Percentiles rank a stretch among this genome's conserved stretches.
Conservation (phyloP, 2,113 vertebrate genomes). For the Sterrhoptilus dennistouni region DNA sequence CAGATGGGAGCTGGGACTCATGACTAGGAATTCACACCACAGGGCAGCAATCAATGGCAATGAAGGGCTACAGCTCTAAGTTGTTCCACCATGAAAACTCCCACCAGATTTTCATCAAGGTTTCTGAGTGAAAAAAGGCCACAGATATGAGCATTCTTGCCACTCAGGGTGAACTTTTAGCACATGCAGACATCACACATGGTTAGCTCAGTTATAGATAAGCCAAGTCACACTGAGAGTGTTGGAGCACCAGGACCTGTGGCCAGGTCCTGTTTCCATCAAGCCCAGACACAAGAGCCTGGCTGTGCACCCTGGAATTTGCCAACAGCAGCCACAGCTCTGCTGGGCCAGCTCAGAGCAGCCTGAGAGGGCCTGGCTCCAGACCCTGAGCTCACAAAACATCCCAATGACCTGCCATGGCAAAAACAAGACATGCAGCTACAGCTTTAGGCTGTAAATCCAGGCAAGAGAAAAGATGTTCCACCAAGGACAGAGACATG, state of each 20-base stretch:
- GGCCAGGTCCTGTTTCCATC: neutral
- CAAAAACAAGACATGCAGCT: neutral
- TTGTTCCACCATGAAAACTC: neutral
- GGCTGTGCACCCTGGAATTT: neutral
- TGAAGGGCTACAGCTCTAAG: neutral
- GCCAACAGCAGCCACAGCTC: neutral
- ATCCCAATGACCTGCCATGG: neutral
- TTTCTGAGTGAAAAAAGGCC: neutral
- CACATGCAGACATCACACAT: neutral
- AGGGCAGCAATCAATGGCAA: neutral
- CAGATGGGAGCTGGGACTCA: neutral
- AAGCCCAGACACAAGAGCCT: neutral
- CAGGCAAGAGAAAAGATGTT: neutral
- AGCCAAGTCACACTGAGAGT: neutral
- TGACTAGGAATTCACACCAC: neutral
- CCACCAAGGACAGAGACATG: neutral
- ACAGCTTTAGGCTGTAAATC: constrained; percentile 5
- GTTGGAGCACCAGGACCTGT: neutral
- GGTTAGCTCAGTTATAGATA: neutral
- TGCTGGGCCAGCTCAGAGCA: neutral
- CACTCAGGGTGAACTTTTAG: neutral
- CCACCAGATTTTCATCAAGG: neutral
- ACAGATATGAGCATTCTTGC: neutral
- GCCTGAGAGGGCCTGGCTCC: neutral
- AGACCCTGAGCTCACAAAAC: neutral